Base-by-base conservation (phyloP, 2,797 vertebrate genomes). In the Simalia tracyae region DNA sequence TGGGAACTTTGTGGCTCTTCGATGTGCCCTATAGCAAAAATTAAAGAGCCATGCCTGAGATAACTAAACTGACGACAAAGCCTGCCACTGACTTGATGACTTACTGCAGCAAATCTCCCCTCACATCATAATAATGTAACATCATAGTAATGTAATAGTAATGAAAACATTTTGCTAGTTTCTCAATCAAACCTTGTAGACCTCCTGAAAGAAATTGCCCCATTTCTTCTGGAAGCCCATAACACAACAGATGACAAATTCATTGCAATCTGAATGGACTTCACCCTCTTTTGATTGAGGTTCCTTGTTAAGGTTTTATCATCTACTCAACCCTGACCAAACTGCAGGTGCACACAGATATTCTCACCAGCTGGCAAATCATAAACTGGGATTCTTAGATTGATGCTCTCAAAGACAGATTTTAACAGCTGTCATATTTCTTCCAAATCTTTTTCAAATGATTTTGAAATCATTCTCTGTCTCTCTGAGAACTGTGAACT, bases 331-430 rank as follows among this genome's bases (percentile, higher is more conserved):
- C 86, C 24, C 56, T 42, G 93, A 0, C 11, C 8, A 85, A 87
- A 76, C 91, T 2, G 0, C 92, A 94, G 94, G 89, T 93, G 93
- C 24, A 22, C 3, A 15, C 92, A 94, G 76, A 56, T 92, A 93
- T 94, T 81, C 19, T 0, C 0, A 91, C 89, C 87, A 86, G 81
- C 68, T 94, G 91, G 90, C 90, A 36, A 86, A 95, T 93, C 76
- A 94, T 54, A 94, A 92, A 64, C 91, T 93, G 87, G 64, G 95
- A 95, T 94, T 95, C 92, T 91, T 93, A 89, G 19, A 86, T 92
- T 90, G 8, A 12, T 86, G 88, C 93, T 94, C 92, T 24, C 85
- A 54, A 91, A 88, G 36, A 11, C 22, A 2, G 54, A 72, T 91
- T 88, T 90, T 61, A 94, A 92, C 94, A 95, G 89, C 94, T 95